These are phyloP conservation scores for Phalacrocorax aristotelis DNA, from an alignment of 2,113 vertebrate species.

Conservation along the genomic window DNA sequence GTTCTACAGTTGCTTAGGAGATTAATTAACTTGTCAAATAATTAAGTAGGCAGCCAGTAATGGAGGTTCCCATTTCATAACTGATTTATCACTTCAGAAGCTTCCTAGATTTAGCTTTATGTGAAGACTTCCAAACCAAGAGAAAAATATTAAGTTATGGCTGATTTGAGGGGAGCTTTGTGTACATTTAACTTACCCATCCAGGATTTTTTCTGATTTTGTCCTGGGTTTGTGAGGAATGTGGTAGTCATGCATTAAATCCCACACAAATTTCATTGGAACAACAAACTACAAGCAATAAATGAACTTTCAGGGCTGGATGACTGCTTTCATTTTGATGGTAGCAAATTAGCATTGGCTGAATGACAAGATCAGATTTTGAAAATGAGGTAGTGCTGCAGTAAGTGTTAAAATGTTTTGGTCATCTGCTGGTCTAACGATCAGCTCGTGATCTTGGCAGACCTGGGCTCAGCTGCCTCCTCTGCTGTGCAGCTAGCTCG, in stretches of 20 bases:
- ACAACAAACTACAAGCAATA: background rate
- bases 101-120: conserved; percentile 31
- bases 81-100: conserved; percentile 74
- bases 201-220: background rate
- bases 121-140: background rate
- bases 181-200: background rate
- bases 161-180: background rate
- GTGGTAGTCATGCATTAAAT: background rate
- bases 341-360: background rate
- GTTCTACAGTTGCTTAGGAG: conserved; percentile 65
- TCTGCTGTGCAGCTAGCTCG: background rate
- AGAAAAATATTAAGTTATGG: background rate
- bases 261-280: background rate
- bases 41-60: conserved; percentile 76
- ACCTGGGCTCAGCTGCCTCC: background rate
- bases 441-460: background rate
- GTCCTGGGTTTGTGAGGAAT: background rate
- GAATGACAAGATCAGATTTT: background rate
- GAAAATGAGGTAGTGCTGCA: background rate
- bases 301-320: background rate
- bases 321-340: background rate
- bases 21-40: conserved; percentile 82
- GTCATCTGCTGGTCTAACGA: background rate
- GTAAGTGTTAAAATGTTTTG: background rate
- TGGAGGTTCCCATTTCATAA: conserved; percentile 71